Evolutionary conservation across 2,797 vertebrate genomes (phyloP), one percentile per base, ranked within the genome.

Genomic region (Trematomus bernacchii): DNA sequence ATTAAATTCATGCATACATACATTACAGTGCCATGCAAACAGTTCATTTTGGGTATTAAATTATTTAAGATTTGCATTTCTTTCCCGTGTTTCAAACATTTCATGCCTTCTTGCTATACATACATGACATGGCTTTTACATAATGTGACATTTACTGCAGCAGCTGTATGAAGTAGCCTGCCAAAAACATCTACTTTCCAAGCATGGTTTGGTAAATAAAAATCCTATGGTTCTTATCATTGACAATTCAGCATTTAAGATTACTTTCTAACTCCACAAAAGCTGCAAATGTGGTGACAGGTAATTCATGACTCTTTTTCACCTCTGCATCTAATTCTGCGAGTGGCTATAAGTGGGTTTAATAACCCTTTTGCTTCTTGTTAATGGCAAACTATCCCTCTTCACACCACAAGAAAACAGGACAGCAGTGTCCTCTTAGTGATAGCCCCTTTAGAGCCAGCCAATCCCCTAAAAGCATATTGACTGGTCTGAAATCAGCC

Each of bases 1-100:
- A 92, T 85, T 64, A 89, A 93, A 94, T 87, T 91, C 95, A 95
- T 96, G 95, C 95, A 93, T 92, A 94, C 94, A 85, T 93, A 94
- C 91, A 89, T 85, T 91, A 95, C 91, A 91, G 79, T 89, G 91
- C 91, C 94, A 96, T 96, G 95, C 95, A 91, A 93, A 94, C 89
- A 92, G 87, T 92, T 88, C 85, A 73, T 86, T 92, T 90, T 86
- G 90, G 92, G 93, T 93, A 93, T 80, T 92, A 85, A 87, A 93
- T 91, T 83, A 84, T 90, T 92, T 85, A 84, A 83, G 82, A 90
- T 92, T 92, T 89, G 90, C 87, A 92, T 93, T 92, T 90, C 86
- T 83, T 89, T 91, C 83, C 85, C 78, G 37, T 87, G 89, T 86
- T 81, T 87, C 76, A 84, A 90, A 89, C 84, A 84, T 85, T 80